phyloP scores from a whole-genome alignment of 2,797 vertebrate genomes.

The Myotis vivesi region DNA sequence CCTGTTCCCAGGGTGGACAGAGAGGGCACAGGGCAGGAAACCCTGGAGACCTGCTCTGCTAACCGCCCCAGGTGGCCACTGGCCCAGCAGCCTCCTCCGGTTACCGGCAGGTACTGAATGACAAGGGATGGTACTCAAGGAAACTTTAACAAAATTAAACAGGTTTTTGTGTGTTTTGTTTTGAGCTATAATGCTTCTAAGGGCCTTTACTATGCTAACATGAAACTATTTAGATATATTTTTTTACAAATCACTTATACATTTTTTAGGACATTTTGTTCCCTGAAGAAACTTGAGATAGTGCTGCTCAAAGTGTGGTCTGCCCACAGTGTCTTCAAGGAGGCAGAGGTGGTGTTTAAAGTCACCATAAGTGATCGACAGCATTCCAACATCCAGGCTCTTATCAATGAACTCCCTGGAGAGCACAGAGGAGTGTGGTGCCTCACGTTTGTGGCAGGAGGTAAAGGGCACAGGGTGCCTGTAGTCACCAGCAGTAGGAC shows the following conservation, averaged over 20 bases:
- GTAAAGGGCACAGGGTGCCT: rapidly evolving
- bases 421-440: rapidly evolving
- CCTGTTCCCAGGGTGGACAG: not conserved
- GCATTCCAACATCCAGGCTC: not conserved
- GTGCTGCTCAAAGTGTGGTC: not conserved
- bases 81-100: rapidly evolving
- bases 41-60: not conserved
- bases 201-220: not conserved
- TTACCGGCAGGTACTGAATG: not conserved
- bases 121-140: not conserved
- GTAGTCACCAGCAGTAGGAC: too few relatives aligned
- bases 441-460: too few relatives aligned
- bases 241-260: not conserved
- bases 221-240: not conserved
- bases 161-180: not conserved
- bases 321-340: not conserved
- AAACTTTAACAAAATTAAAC: not conserved
- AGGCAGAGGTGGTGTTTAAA: not conserved
- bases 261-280: not conserved
- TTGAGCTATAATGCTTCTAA: not conserved
- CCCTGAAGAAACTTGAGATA: not conserved
- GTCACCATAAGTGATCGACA: not conserved
- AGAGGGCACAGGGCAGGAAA: not conserved
- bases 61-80: not conserved
- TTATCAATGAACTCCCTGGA: not conserved